Conservation (phyloP, 2,888 invertebrate genomes). For the Hyppa rectilinea region DNA sequence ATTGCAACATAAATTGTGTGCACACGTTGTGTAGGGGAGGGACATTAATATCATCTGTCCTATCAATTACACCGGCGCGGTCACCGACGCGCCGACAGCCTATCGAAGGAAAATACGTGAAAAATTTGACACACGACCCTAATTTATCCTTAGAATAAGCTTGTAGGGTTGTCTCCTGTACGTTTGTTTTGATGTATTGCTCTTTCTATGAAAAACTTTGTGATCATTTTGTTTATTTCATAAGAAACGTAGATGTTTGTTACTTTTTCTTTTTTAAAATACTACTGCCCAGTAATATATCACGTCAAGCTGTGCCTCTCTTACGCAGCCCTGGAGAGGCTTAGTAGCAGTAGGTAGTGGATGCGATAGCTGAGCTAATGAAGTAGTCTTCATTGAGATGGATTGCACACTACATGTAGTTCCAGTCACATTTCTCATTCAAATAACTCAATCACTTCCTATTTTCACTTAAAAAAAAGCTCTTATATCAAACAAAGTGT, state of each 20-base stretch:
- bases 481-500: not conserved
- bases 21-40: constrained; percentile 79
- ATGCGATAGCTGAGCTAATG: too few relatives aligned
- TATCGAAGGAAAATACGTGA: constrained; percentile 81
- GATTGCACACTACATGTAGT: too few relatives aligned
- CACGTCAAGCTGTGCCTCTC: constrained; percentile 1
- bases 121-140: constrained; percentile 80
- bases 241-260: not conserved
- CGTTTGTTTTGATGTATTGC: constrained; percentile 16
- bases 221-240: not conserved
- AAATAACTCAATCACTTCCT: not conserved
- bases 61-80: constrained; percentile 85
- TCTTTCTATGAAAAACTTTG: constrained; percentile 2
- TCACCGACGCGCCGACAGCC: constrained; percentile 79
- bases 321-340: too few relatives aligned
- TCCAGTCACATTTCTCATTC: not conserved
- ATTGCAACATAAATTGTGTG: constrained; percentile 85
- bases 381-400: not conserved
- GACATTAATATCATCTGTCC: constrained; percentile 87
- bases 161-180: constrained; percentile 67
- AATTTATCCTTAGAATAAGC: constrained; percentile 70
- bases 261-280: constrained; percentile 15
- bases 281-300: not conserved
- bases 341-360: too few relatives aligned
- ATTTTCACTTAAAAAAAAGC: not conserved